Base-by-base conservation (phyloP, 2,888 invertebrate genomes). In the Phasia obesa region DNA sequence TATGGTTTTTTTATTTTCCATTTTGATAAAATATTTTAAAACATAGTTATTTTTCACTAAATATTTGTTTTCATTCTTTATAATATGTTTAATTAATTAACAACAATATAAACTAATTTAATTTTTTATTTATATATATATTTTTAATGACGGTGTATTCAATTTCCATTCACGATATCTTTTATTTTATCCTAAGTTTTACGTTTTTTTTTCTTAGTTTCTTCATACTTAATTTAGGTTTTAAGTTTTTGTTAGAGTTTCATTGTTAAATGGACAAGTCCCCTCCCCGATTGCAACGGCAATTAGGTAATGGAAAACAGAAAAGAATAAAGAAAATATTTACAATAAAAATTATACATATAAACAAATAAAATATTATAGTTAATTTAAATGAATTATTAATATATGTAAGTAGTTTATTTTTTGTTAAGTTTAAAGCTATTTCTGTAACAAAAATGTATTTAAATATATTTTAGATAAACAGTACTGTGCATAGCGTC, bases 141-240 rank as follows among this genome's bases (percentile, higher is more conserved):
- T 73, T 65, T 81, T 71, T 62, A 65, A 81, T 81, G 70, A 81
- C 81, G 83, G 83, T 83, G 83, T 83, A 79, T 79, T 83, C 60
- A 79, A 83, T 79, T 83, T 83, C 79, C 83, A 83, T 83, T 83
- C 79, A 83, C 83, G 83, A 83, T 79, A 83, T 83, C 23, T 77
- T 62, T 77, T 70, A 13, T 25, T 62, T 79, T 71, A 51, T 38
- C 13, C 49, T 62, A 53, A 47, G 25, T 59, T 79, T 35, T 65
- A 51, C 47, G n/a, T 44, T 51, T 55, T 59, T n/a, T 47, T 67
- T 35, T 35, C 35, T 65, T 49, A 23, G 25, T 64, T 49, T 27
- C 51, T 51, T 59, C 42, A 44, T 71, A 69, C 23, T 76, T 44
- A 69, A 67, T 69, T 69, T 60, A 76, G 2, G 49, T 74, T 64